Evolutionary conservation across 2,113 vertebrate species (phyloP).

Genomic region (Zootoca vivipara): DNA sequence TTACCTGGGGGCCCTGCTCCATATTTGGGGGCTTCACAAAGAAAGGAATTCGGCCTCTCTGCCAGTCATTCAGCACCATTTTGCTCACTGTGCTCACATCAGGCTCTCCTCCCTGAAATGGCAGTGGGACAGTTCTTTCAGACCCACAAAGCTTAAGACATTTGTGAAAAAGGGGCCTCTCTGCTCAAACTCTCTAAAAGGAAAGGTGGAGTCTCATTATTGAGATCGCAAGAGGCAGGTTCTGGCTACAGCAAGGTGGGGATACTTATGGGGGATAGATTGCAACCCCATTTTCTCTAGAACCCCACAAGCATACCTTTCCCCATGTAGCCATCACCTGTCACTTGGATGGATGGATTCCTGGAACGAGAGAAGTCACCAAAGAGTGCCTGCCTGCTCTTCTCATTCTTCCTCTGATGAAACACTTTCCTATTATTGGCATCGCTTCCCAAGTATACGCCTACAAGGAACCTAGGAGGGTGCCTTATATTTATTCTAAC

Average conservation of each 20-base stretch:
- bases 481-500: too few relatives aligned
- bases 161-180: background rate
- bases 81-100: conserved; percentile 91
- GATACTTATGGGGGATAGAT: too few relatives aligned
- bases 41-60: conserved; percentile 95
- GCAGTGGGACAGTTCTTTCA: background rate
- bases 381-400: background rate
- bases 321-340: background rate
- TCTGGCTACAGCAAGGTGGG: background rate
- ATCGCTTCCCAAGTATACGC: background rate
- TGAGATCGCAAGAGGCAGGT: background rate
- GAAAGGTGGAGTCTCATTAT: background rate
- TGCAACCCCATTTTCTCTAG: background rate
- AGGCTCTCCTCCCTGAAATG: conserved; percentile 90
- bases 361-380: background rate
- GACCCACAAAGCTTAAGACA: background rate
- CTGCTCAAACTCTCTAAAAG: background rate
- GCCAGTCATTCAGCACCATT: conserved; percentile 99
- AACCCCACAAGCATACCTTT: background rate
- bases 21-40: conserved; percentile 92
- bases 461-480: background rate
- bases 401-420: background rate
- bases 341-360: too few relatives aligned
- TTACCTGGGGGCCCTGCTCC: conserved; percentile 80
- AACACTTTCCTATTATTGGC: background rate